A percentile compares a stretch with the other conserved stretches of the same genome.
Evolutionary conservation across 2,888 invertebrate genomes (phyloP).

Genomic region (Cenopis cana): DNA sequence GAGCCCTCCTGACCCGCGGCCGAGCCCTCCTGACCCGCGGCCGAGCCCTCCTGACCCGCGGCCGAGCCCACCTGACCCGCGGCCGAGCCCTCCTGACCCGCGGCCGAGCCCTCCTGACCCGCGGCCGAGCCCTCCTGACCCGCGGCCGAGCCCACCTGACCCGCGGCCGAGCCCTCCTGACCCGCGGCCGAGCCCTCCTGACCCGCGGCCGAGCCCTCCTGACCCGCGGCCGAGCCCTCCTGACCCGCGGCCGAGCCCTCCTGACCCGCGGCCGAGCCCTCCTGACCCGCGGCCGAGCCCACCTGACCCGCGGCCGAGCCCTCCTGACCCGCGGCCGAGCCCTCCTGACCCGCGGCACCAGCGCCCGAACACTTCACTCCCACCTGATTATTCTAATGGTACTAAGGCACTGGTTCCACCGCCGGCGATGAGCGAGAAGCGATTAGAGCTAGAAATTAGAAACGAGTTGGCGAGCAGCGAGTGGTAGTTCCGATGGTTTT

Average conservation of each 20-base stretch:
- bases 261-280: conserved; percentile 58
- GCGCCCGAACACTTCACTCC: neutral
- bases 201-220: too few species aligned
- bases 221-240: conserved; percentile 57
- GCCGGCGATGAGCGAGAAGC: too few species aligned
- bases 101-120: too few species aligned
- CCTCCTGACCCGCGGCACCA: conserved; percentile 41
- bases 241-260: too few species aligned
- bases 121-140: conserved; percentile 49
- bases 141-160: too few species aligned
- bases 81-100: conserved; percentile 47
- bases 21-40: too few species aligned
- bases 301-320: conserved; percentile 59
- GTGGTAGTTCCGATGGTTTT: too few species aligned
- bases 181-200: conserved; percentile 57
- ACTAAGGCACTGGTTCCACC: neutral
- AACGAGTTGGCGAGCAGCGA: too few species aligned
- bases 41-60: conserved; percentile 48
- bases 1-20: conserved; percentile 49
- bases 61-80: too few species aligned
- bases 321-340: conserved; percentile 57
- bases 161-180: conserved; percentile 54
- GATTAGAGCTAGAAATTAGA: too few species aligned
- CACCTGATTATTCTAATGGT: neutral
- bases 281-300: too few species aligned